phyloP scores from a whole-genome alignment of 2,113 vertebrate species.

The Saguinus imperator region DNA sequence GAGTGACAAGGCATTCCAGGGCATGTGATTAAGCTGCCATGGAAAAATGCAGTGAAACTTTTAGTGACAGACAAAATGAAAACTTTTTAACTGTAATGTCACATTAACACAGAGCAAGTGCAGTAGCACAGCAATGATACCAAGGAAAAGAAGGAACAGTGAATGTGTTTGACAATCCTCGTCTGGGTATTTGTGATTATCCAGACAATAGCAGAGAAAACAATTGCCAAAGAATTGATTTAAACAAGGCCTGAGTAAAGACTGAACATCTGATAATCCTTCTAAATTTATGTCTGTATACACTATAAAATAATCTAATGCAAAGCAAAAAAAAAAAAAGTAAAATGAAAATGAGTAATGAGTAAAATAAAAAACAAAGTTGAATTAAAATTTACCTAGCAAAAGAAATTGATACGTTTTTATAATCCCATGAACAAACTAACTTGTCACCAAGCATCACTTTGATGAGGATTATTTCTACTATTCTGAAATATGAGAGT shows the following conservation, averaged over 20 bases:
- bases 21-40: not conserved
- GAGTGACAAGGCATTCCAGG: not conserved
- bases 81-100: not conserved
- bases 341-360: not conserved
- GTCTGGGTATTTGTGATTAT: conserved; percentile 51
- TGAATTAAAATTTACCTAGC: conserved; percentile 12
- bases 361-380: not conserved
- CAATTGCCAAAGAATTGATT: not conserved
- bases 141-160: not conserved
- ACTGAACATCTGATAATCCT: not conserved
- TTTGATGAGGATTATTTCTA: not conserved
- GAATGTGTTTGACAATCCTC: conserved; percentile 42
- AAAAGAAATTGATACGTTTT: not conserved
- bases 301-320: not conserved
- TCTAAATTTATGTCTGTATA: not conserved
- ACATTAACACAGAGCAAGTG: conserved; percentile 9
- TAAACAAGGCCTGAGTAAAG: not conserved
- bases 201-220: conserved; percentile 34
- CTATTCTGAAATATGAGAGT: not conserved
- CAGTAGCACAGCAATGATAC: not conserved
- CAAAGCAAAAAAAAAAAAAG: not conserved
- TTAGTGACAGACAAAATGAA: conserved; percentile 7
- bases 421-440: not conserved
- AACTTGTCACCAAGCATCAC: not conserved
- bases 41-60: not conserved